Base-by-base conservation (phyloP, 2,797 vertebrate genomes). In the Macropodus opercularis region DNA sequence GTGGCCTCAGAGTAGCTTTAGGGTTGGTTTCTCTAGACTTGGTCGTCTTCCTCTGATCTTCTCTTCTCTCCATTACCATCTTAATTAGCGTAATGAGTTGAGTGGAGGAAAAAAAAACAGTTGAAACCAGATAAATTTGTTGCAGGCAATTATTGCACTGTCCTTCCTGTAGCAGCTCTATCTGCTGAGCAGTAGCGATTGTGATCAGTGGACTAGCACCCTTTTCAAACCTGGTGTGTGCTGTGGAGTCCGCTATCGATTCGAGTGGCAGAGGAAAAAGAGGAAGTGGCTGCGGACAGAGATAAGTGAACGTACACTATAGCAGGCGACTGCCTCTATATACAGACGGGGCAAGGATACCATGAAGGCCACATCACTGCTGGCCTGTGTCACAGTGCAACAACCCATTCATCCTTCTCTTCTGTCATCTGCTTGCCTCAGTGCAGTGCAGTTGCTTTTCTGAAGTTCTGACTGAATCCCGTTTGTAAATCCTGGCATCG, bases 31-130 rank as follows among this genome's bases (percentile, higher is more conserved):
- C 24, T 32, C 35, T 24, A 42, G 31, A 71, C 53, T 60, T 47
- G 69, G 17, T 46, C 56, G 67, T 29, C 58, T 69, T 67, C 22
- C 40, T 74, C 62, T 66, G 63, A 69, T 80, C 69, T 57, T 58
- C 60, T 66, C 36, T 50, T 48, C 67, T 79, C 59, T 15, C 51
- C 53, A 57, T 79, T 80, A 72, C 42, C 43, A 54, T 81, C 75
- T 75, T 77, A 84, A 90, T 88, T 81, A 80, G 64, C 54, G 67
- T 77, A 85, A 88, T 84, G 77, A 80, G 80, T 75, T 52, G 57
- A 78, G 67, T 47, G 60, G 12, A 38, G 41, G 26, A 44, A 36
- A 68, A 51, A 56, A 40, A 67, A 66, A 55, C 38, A 7, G 36
- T 44, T 13, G 35, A 65, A 81, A 77, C 70, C 69, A 50, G 76